Base-by-base conservation (phyloP, 2,113 vertebrate genomes). In the Mesitornis unicolor region DNA sequence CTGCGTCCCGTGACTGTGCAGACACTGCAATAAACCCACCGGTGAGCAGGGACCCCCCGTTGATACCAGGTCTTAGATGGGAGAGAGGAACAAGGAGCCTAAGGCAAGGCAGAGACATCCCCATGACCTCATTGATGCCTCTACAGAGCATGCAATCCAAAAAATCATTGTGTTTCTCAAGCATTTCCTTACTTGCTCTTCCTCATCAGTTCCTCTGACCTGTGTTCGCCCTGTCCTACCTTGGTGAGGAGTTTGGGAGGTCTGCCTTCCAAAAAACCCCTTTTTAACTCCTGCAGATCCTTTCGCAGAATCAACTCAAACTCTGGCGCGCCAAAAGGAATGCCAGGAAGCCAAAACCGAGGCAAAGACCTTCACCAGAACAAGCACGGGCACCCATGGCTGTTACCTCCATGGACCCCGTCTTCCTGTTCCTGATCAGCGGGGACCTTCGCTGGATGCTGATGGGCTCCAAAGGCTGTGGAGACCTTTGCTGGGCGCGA, bases 401-500 rank as follows among this genome's bases (percentile, higher is more conserved):
- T 3, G 19, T 97, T 98, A 99, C 99, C 99, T 99, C 99, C 99
- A 99, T 99, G 74, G 99, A 99, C 28, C 99, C 99, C 0, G 99
- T 99, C 97, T 99, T 99, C 29, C 99, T 97, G 70, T 99, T 99
- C 87, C 99, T 98, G 91, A 99, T 98, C 47, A 99, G 98, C 0
- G 99, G 99, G 0, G 99, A 99, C 82, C 96, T 98, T 45, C 98
- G 98, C 77, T 98, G 99, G 25, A 99, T 79, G 97, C 98, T 96
- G 89, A 99, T 95, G 0, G 98, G 98, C 93, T 99, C 99, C 0
- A 98, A 96, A 24, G 96, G 97, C 90, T 97, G 98, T 0, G 98
- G 96, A 48, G 97, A 98, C 67, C 98, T 98, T 6, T 98, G 99
- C 29, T 98, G 97, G 0, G 97, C 97, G 0, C 90, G 94, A 92